Evolutionary conservation across 1,140 invertebrate genomes (phyloP).

Genomic region (Papilio polytes): DNA sequence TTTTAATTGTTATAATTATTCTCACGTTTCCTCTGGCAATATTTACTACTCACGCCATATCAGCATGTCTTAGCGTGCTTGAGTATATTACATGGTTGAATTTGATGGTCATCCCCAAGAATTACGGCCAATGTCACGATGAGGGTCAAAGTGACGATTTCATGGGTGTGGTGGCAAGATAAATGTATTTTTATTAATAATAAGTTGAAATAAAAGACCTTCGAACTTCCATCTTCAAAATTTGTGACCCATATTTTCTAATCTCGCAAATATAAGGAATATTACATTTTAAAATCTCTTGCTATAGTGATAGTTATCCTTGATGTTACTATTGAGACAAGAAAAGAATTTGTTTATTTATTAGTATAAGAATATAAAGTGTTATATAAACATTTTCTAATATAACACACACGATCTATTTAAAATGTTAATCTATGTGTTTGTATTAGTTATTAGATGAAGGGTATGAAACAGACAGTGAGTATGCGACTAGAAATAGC

Average conservation of each 20-base stretch:
- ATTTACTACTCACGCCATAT: constrained; percentile 10
- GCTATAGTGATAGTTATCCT: neutral
- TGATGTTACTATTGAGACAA: neutral
- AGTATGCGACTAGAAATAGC: constrained; percentile 3
- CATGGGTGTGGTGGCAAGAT: neutral
- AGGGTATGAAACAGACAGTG: constrained; percentile 23
- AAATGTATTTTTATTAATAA: neutral
- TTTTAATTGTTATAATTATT: constrained; percentile 34
- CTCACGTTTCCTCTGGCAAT: constrained; percentile 21
- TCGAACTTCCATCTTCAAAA: too few relatives aligned
- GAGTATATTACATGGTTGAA: constrained; percentile 16
- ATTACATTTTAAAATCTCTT: neutral
- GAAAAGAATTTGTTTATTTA: neutral
- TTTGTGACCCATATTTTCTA: too few relatives aligned
- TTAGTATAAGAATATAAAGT: neutral
- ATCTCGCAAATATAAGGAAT: too few relatives aligned
- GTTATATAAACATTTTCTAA: neutral
- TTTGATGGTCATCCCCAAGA: constrained; percentile 7
- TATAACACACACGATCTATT: constrained; percentile 3
- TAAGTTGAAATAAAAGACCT: too few relatives aligned
- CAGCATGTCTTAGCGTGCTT: constrained; percentile 20
- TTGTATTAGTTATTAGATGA: constrained; percentile 12
- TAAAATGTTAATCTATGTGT: constrained; percentile 3
- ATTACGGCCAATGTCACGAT: constrained; percentile 25
- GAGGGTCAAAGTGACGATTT: neutral